Evolutionary conservation across 2,888 invertebrate genomes (phyloP).

Genomic region (Seira ritae): DNA sequence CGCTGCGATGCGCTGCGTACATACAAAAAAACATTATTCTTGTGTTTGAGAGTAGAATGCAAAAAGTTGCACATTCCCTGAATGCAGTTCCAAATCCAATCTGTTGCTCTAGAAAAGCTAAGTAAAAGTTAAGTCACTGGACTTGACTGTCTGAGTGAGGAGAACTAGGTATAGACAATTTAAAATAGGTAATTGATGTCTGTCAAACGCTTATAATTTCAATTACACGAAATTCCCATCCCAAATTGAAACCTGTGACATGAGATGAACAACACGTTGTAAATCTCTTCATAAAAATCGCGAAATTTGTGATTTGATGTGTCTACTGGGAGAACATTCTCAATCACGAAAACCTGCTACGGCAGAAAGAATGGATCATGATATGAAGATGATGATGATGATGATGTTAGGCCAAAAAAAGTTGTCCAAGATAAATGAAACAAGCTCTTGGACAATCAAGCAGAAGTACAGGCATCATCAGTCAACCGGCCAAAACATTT

Average conservation of each 20-base stretch:
- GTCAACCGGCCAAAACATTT: background rate
- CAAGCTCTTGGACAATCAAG: slow-evolving; percentile 54
- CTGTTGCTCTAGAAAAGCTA: background rate
- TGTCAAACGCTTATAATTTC: background rate
- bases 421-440: slow-evolving; percentile 63
- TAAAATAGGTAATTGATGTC: background rate
- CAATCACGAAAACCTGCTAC: slow-evolving; percentile 2
- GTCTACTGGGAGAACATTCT: background rate
- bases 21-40: no score
- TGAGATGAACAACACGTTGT: background rate
- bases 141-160: no score
- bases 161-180: no score
- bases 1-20: background rate
- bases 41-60: no score
- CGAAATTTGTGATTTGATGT: background rate
- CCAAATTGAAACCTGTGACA: background rate
- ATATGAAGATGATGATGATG: background rate
- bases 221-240: background rate
- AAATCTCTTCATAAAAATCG: background rate
- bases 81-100: slow-evolving; percentile 9
- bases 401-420: slow-evolving; percentile 19
- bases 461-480: slow-evolving; percentile 46
- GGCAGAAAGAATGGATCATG: background rate
- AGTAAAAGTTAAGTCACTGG: background rate
- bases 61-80: no score